A percentile compares a stretch with the other conserved stretches of the same genome.
These are phyloP conservation scores for Plusia festucae DNA, from an alignment of 2,888 invertebrate genomes.

Conservation along the genomic window DNA sequence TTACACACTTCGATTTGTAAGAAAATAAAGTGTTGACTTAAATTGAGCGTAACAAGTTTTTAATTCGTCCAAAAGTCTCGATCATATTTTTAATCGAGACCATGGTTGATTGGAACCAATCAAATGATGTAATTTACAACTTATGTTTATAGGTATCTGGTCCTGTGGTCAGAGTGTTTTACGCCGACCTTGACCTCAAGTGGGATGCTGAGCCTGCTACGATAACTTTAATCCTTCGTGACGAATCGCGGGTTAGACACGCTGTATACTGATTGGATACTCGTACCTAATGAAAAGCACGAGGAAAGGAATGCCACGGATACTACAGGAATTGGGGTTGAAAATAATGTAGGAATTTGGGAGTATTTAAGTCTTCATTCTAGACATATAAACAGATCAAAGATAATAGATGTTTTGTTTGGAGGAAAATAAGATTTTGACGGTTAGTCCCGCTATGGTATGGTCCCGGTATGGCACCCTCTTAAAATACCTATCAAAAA, in stretches of 20 bases:
- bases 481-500: too few species aligned
- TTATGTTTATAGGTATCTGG: constrained; percentile 70
- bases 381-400: neutral
- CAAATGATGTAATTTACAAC: constrained; percentile 84
- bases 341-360: constrained; percentile 32
- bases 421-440: too few species aligned
- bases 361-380: neutral
- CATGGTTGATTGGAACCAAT: constrained; percentile 86
- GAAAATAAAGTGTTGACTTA: constrained; percentile 68
- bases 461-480: too few species aligned
- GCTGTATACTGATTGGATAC: constrained; percentile 81
- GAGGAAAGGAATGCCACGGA: constrained; percentile 69
- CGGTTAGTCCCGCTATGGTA: too few species aligned
- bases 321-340: constrained; percentile 61
- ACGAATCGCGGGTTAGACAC: constrained; percentile 78
- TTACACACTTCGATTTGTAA: constrained; percentile 60
- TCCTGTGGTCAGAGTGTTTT: constrained; percentile 66
- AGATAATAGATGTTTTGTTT: neutral
- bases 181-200: constrained; percentile 74
- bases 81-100: constrained; percentile 79
- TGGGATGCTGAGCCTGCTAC: constrained; percentile 57
- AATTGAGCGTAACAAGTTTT: constrained; percentile 71
- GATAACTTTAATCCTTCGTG: constrained; percentile 79
- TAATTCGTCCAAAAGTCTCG: constrained; percentile 65
- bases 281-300: constrained; percentile 76